These are phyloP conservation scores for Phasia obesa DNA, from an alignment of 2,888 invertebrate genomes.

Conservation along the genomic window DNA sequence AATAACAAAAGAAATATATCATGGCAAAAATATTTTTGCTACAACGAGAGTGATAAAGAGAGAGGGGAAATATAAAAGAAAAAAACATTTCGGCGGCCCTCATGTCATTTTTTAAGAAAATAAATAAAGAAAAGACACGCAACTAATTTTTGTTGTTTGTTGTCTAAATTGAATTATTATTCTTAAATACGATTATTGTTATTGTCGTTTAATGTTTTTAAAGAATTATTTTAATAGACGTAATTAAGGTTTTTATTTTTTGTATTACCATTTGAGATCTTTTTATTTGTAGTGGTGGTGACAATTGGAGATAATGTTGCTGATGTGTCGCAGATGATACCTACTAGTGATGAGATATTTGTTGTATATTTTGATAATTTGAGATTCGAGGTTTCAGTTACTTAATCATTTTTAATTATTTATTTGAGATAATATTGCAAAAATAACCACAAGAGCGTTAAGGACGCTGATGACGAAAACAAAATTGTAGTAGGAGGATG, in stretches of 20 bases:
- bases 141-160: constrained; percentile 49
- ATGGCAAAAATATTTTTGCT: not conserved
- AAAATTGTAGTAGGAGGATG: not conserved
- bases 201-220: constrained; percentile 39
- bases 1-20: not conserved
- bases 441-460: not conserved
- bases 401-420: not conserved
- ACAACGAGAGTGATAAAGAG: not conserved
- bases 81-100: constrained; percentile 19
- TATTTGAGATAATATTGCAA: not conserved
- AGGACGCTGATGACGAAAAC: not conserved
- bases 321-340: constrained; percentile 18
- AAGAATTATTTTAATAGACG: constrained; percentile 56
- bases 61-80: too few relatives aligned
- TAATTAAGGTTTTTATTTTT: constrained; percentile 9
- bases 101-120: constrained; percentile 39
- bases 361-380: not conserved
- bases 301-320: constrained; percentile 27
- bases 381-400: not conserved
- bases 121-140: constrained; percentile 42
- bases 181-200: constrained; percentile 47
- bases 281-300: constrained; percentile 32
- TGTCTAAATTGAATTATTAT: constrained; percentile 51
- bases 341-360: not conserved
- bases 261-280: constrained; percentile 69